Conservation (phyloP, 2,888 invertebrate genomes). For the Coelogynopora nodosa region DNA sequence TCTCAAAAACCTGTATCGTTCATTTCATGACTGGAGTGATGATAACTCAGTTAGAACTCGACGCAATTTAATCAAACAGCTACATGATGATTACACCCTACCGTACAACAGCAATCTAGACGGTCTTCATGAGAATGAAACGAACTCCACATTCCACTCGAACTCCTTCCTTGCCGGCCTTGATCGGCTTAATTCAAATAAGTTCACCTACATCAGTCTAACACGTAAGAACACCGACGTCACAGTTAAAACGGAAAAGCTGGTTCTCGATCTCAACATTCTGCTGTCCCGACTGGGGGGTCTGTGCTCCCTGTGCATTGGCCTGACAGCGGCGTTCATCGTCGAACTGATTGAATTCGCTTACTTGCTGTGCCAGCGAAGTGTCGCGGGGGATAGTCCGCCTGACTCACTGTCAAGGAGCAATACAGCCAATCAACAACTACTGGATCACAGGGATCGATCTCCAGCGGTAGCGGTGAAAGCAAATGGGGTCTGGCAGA, state of each 20-base stretch:
- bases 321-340: constrained; percentile 43
- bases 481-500: not conserved
- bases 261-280: constrained; percentile 42
- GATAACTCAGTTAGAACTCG: not conserved
- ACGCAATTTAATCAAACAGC: not conserved
- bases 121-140: not conserved
- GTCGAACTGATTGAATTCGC: constrained; percentile 45
- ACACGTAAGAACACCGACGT: constrained; percentile 37
- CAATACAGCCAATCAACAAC: not conserved
- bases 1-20: constrained; percentile 35
- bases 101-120: not conserved
- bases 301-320: constrained; percentile 45
- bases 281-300: constrained; percentile 44
- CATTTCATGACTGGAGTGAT: not conserved
- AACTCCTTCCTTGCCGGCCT: not conserved
- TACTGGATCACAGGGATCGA: not conserved
- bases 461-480: not conserved
- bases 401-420: not conserved
- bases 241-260: constrained; percentile 39
- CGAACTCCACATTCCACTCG: not conserved
- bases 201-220: constrained; percentile 43
- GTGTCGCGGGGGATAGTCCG: not conserved
- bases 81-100: not conserved
- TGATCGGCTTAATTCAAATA: not conserved
- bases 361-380: constrained; percentile 18